Base-by-base conservation (phyloP, 2,113 vertebrate species). In the Gambusia holbrooki region DNA sequence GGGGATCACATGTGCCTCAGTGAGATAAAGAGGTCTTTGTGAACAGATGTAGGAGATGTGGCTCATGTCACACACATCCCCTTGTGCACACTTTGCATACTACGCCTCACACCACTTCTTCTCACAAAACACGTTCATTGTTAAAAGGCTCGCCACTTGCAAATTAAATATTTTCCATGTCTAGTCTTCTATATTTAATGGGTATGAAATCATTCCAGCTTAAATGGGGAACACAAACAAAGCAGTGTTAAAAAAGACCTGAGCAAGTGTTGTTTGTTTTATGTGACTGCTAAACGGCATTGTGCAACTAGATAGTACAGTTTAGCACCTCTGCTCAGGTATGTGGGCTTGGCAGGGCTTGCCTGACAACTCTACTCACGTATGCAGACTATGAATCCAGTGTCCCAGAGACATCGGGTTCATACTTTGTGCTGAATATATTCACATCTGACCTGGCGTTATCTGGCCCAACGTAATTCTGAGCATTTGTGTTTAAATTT, bases 21-120 rank as follows among this genome's bases (percentile, higher is more conserved):
- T 65, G 28, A 71, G 71, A 92, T 90, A 92, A 90, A 91, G 90
- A 84, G 65, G 48, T 48, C 89, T 93, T 92, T 93, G 90, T 93
- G 76, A 87, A 76, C 90, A 92, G 83, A 90, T 90, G 86, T 64
- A 79, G 81, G 75, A 87, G 83, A 85, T 80, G 28, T 73, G 79
- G 73, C 83, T 76, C 66, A 81, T 51, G 76, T 74, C 69, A 51
- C 40, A 70, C 73, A 81, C 71, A 70, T 42, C 22, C 51, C 60
- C 73, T 62, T 28, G 32, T 25, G 42, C 15, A 54, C 37, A 25
- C 30, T 45, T 28, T 4, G 64, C 28, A 79, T 62, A 76, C 32
- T 32, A 35, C 19, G 17, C 11, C 22, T 51, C 8, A 17, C 37
- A 15, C 67, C 45, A 42, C 64, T 35, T 71, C 35, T 8, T 25